Evolutionary conservation across 2,113 vertebrate genomes (phyloP).

Genomic region (Arizona elegans): DNA sequence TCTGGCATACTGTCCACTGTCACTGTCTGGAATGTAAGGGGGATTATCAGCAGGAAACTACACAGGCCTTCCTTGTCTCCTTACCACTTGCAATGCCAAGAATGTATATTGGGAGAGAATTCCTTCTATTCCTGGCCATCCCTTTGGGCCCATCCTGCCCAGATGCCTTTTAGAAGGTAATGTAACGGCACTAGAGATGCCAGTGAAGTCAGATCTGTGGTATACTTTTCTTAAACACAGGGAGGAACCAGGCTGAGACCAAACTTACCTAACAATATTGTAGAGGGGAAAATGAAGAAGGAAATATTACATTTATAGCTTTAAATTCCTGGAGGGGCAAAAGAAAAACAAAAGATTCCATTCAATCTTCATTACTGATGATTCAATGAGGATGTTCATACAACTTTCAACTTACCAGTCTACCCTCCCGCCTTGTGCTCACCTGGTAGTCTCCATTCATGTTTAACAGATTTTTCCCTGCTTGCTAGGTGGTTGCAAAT

Average conservation of each 20-base stretch:
- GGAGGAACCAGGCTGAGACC: neutral
- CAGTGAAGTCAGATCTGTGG: neutral
- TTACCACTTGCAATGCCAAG: neutral
- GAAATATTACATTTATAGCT: neutral
- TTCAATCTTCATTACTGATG: neutral
- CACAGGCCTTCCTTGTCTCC: neutral
- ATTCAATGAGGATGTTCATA: neutral
- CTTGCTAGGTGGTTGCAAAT: neutral
- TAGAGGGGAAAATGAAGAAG: neutral
- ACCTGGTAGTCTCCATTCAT: neutral
- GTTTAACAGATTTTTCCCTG: neutral
- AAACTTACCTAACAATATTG: neutral
- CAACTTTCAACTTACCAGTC: neutral
- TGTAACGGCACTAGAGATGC: neutral
- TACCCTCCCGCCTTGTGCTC: neutral
- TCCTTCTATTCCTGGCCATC: neutral
- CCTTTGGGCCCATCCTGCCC: neutral
- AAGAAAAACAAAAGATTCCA: neutral
- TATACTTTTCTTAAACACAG: neutral
- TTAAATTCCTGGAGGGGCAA: neutral
- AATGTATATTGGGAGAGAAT: neutral
- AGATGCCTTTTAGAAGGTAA: neutral
- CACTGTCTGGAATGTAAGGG: neutral
- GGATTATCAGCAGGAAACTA: neutral
- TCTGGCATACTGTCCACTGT: neutral